A percentile compares a stretch with the other conserved stretches of the same genome.
Evolutionary conservation across 2,113 vertebrate species (phyloP).

Genomic region (Carollia perspicillata): DNA sequence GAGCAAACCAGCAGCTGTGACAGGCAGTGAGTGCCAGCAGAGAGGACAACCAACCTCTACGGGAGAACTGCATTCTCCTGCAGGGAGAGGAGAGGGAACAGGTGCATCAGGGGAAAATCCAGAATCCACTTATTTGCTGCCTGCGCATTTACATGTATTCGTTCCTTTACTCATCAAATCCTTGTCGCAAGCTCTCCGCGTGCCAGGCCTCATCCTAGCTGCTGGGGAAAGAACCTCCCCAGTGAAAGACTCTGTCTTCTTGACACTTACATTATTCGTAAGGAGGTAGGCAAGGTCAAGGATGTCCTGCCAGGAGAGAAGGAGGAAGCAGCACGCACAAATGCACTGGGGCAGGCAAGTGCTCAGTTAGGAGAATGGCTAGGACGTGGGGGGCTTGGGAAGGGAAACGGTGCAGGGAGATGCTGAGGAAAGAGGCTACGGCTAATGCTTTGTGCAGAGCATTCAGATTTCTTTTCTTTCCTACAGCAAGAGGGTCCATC

Average conservation of each 20-base stretch:
- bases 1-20: neutral
- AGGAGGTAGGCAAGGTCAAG: neutral
- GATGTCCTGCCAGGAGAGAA: neutral
- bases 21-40: neutral
- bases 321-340: neutral
- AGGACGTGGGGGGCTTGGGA: neutral
- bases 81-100: neutral
- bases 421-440: neutral
- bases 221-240: neutral
- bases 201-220: neutral
- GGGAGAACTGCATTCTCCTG: neutral
- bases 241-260: neutral
- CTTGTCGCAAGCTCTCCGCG: accelerated
- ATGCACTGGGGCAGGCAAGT: neutral
- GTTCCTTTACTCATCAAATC: neutral
- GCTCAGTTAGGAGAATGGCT: neutral
- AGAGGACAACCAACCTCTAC: neutral
- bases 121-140: neutral
- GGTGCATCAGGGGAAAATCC: neutral
- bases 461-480: neutral
- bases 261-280: neutral
- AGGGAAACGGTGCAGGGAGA: neutral
- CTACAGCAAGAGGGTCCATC: neutral
- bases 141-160: neutral
- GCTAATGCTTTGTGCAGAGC: neutral